Base-by-base conservation (phyloP, 1,140 invertebrate species). In the Pseudomyrmex cubaensis region DNA sequence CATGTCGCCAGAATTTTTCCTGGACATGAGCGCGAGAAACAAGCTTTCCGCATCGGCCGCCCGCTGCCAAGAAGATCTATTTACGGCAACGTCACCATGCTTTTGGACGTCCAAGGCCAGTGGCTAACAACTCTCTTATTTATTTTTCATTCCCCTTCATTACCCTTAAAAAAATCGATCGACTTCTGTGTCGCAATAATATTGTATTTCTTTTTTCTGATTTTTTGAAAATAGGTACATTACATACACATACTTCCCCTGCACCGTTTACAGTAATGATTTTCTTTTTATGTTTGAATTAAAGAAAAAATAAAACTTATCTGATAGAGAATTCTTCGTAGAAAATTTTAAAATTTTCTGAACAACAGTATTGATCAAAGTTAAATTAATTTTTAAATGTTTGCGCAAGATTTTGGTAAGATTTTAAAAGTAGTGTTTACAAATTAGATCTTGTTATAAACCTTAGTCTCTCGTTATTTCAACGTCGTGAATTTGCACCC, bases 1-100 rank as follows among this genome's bases (percentile, higher is more conserved):
- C 22, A 5, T 54, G 62, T 69, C 74, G 82, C 82, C 82, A 83
- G 82, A 57, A 35, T 78, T 83, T 83, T 83, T 78, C 82, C 63
- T 78, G 61, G 63, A 78, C 54, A 48, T 74, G 63, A 67, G 48
- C 77, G 17, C 54, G 74, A 78, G 82, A 54, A 78, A 70, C 76
- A 22, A 46, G 62, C 74, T 83, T 67, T 9, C 52, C 46, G 62
- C 74, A 46, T 83, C 54, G 72, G n/a, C 54, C 25, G n/a, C 25
- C 22, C 50, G 46, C 46, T 83, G 82, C 82, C 82, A 83, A 83
- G 82, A 67, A 83, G 35, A 77, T 77, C 82, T 83, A 83, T 83
- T 83, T 83, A 2, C 54, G 54, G 74, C 74, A 22, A 59, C 82
- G 54, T 77, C 73, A 52, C 63, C 5, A 67, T 52, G 46, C 78